These are phyloP conservation scores for Styela plicata DNA, from an alignment of 23 tunicate genomes.

Conservation along the genomic window DNA sequence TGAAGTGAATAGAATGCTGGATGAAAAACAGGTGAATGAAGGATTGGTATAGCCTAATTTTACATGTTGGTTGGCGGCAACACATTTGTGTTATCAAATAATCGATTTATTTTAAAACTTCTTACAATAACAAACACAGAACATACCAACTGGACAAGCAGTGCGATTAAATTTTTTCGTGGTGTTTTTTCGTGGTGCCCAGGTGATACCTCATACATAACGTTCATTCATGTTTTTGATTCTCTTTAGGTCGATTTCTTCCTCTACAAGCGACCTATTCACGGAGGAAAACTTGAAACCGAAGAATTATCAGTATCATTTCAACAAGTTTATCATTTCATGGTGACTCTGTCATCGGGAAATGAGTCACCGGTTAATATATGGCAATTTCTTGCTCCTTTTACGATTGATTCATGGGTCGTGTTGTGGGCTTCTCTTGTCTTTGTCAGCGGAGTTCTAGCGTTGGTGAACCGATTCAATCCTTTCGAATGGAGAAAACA, in stretches of 20 bases:
- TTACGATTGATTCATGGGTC: slow-evolving; percentile 55
- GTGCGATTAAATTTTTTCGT: too few relatives aligned
- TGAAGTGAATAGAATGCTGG: slow-evolving; percentile 52
- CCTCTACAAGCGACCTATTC: slow-evolving; percentile 42
- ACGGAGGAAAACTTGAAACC: slow-evolving; percentile 40
- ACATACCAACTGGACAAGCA: too few relatives aligned
- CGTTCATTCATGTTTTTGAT: too few relatives aligned
- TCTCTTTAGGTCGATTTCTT: slow-evolving; percentile 50
- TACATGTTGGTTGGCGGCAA: too few relatives aligned
- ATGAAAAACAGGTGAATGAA: slow-evolving; percentile 28
- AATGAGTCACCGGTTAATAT: slow-evolving; percentile 54
- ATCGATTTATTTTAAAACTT: too few relatives aligned
- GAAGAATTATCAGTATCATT: slow-evolving; percentile 50
- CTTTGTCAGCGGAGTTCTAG: slow-evolving; percentile 29
- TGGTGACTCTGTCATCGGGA: slow-evolving; percentile 57
- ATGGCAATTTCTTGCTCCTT: slow-evolving; percentile 61
- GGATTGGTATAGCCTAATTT: background rate
- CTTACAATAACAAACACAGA: too few relatives aligned
- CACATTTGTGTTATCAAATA: too few relatives aligned
- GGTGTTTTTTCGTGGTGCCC: too few relatives aligned
- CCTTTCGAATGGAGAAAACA: slow-evolving; percentile 66
- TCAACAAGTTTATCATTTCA: slow-evolving; percentile 55
- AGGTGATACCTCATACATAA: too few relatives aligned
- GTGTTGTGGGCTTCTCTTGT: slow-evolving; percentile 46
- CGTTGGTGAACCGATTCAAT: slow-evolving; percentile 51